Evolutionary conservation across 2,113 vertebrate genomes (phyloP), one percentile per base, ranked within the genome.

Genomic region (Pachypanchax playfairii): DNA sequence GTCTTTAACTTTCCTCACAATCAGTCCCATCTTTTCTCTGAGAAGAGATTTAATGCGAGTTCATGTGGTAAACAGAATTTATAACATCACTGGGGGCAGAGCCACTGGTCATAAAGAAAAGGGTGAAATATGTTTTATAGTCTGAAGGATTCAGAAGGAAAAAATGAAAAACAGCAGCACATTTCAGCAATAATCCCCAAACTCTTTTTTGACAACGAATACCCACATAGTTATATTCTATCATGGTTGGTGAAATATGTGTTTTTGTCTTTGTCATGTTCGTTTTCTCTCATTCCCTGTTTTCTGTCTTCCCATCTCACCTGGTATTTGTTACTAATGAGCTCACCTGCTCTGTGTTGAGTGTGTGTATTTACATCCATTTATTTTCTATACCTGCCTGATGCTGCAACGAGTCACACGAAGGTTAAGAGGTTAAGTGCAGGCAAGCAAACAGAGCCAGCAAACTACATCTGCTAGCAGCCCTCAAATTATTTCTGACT

Each of bases 31-130:
- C 17, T 29, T 50, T 58, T 11, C 53, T 71, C 42, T 1, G 17
- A 53, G 44, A 15, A 49, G 51, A 46, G 63, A 71, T 51, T 48
- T 10, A 55, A 66, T 53, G 18, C 5, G 29, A 24, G 42, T 21
- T 35, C 26, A 38, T 25, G 20, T 10, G 38, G 10, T 17, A 7
- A 22, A 15, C 3, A 2, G 46, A 42, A 57, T 76, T 69, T 60
- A 44, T 51, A 35, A 59, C 60, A n/a, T 15, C 4, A 31, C 3
- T 48, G 35, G 17, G 33, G 54, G 47, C 41, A 31, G 21, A 46
- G 9, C n/a, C 41, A 56, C 65, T 42, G 2, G 26, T 75, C 50
- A 24, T 35, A 18, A 39, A 43, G 36, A 36, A 36, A 36, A 26
- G 47, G 14, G 15, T 41, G 26, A 68, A 42, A 6, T 70, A n/a